Conservation (phyloP, 92 coral and sea anemone species). For the Siderastrea radians region DNA sequence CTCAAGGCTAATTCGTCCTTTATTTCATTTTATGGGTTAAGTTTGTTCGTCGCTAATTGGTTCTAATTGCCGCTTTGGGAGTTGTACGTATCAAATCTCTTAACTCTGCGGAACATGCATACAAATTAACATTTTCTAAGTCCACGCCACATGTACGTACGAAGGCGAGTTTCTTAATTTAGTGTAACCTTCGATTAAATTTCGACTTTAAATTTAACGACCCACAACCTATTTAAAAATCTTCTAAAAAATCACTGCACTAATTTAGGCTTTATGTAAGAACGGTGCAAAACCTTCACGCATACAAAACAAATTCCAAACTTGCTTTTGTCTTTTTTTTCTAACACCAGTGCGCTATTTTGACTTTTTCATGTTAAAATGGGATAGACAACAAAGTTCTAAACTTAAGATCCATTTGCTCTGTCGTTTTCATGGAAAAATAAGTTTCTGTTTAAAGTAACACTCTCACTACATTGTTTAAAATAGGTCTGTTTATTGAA, state of each 20-base stretch:
- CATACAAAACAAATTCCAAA: no score
- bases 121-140: background rate
- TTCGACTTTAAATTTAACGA: no score
- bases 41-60: slow-evolving; percentile 14
- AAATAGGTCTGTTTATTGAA: background rate
- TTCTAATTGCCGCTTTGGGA: slow-evolving; percentile 24
- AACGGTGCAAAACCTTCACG: no score
- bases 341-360: no score
- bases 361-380: no score
- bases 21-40: background rate
- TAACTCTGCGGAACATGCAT: background rate
- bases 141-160: background rate
- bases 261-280: no score
- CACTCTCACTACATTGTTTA: background rate
- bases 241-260: no score
- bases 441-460: background rate
- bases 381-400: no score
- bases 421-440: background rate
- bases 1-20: slow-evolving; percentile 7
- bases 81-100: background rate
- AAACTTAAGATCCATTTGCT: background rate
- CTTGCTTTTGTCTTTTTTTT: no score
- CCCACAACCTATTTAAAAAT: no score
- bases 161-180: no score
- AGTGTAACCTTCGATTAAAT: no score